phyloP scores from a whole-genome alignment of 2,797 vertebrate species.

The Echeneis naucrates region DNA sequence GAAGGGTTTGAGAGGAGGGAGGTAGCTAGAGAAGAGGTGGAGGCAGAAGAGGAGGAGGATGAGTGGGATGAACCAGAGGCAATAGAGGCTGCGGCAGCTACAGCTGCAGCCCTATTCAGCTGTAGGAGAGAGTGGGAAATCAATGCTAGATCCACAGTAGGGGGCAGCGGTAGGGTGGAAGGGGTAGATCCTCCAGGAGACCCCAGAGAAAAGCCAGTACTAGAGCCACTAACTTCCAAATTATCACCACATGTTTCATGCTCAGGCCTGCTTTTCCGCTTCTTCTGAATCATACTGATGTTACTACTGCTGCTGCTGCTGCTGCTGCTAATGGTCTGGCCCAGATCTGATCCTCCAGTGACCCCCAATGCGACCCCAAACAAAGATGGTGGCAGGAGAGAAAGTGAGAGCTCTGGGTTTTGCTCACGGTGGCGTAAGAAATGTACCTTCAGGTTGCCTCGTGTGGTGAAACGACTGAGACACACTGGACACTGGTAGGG shows the following conservation, averaged over 20 bases:
- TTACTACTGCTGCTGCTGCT: conserved; percentile 48
- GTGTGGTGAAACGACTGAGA: conserved; percentile 92
- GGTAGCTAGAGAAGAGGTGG: conserved; percentile 78
- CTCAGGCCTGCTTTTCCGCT: conserved; percentile 76
- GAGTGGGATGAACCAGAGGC: conserved; percentile 66
- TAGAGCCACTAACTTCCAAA: conserved; percentile 65
- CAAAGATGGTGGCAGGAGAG: conserved; percentile 91
- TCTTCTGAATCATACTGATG: conserved; percentile 76
- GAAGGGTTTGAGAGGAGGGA: conserved; percentile 80
- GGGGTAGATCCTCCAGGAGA: conserved; percentile 75
- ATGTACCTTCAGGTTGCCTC: conserved; percentile 94
- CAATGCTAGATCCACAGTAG: conserved; percentile 84
- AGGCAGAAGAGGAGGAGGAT: conserved; percentile 76
- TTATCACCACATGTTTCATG: conserved; percentile 79
- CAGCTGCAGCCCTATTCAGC: conserved; percentile 84
- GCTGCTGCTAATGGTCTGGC: conserved; percentile 63
- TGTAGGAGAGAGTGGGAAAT: conserved; percentile 87
- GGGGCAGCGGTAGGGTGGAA: conserved; percentile 82
- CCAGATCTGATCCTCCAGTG: conserved; percentile 72
- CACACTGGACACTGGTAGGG: conserved; percentile 95
- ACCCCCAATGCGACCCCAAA: conserved; percentile 82
- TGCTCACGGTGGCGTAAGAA: conserved; percentile 93
- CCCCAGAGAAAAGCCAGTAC: conserved; percentile 69
- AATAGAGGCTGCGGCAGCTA: conserved; percentile 78
- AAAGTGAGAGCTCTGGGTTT: conserved; percentile 92